Base-by-base conservation (phyloP, 92 coral and sea anemone species). In the Phymanthus crucifer region DNA sequence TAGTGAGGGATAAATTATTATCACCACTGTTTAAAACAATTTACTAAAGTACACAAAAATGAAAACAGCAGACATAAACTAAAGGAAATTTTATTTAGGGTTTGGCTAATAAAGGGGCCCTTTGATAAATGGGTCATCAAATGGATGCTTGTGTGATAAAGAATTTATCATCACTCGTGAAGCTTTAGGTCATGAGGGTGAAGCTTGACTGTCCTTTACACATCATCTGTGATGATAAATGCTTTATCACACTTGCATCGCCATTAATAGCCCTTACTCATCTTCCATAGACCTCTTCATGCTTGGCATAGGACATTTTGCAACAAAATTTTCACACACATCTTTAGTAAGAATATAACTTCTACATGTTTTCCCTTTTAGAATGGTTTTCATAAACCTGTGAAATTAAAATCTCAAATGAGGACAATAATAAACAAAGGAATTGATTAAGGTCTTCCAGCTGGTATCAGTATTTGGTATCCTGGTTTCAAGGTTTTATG, bases 311-410 rank as follows among this genome's bases (percentile, higher is more conserved):
- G 50, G 50, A 17, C 50, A 45, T 45, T 9, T 45, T n/a, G 50
- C 50, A 45, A 45, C 50, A 45, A 45, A 45, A 45, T 45, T 45
- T 45, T 45, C 16, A 45, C 50, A 45, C 0, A 1, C 16, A 11
- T 45, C 16, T 45, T 11, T 17, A 45, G 10, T 45, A 9, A 17
- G 50, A 9, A 45, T n/a, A 45, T 45, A 45, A 45, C 58, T 50
- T 50, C 58, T 50, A 50, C 58, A 50, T 19, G 18, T 50, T n/a
- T 58, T 58, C 32, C 29, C 29, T 24, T n/a, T 4, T 58, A 58
- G 34, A 58, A 32, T 58, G 66, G 66, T 58, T 26, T 58, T 58
- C 66, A 58, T 58, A n/a, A 58, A 58, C 66, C 29, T 24, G 66
- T 58, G 29, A 58, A 58, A 58, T 24, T 43, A 16, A 43, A 43